Conservation (phyloP, 2,797 vertebrate species). For the Numenius phaeopus region DNA sequence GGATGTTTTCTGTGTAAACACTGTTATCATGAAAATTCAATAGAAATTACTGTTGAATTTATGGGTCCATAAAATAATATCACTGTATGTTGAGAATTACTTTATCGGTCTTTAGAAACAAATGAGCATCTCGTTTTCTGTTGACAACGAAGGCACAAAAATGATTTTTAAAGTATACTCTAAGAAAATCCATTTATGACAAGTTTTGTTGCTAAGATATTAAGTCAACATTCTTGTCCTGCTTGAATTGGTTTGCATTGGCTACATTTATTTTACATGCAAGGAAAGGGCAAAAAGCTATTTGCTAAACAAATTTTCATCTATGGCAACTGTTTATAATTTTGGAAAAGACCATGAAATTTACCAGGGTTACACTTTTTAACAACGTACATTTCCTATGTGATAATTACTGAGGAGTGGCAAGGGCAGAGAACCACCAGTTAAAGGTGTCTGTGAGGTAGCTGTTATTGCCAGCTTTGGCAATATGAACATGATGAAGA, state of each 20-base stretch:
- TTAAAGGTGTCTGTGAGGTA: accelerated
- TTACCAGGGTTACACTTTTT: not conserved
- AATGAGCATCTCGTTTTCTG: not conserved
- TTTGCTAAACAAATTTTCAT: not conserved
- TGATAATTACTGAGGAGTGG: not conserved
- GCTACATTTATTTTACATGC: not conserved
- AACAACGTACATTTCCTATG: not conserved
- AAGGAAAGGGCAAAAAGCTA: not conserved
- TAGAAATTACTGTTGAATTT: constrained; percentile 25
- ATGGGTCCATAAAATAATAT: not conserved
- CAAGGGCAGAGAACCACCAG: not conserved
- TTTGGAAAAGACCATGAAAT: not conserved
- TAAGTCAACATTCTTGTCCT: not conserved
- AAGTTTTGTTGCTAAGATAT: not conserved
- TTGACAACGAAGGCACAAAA: not conserved
- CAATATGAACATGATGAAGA: not conserved
- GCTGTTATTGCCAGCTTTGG: not conserved
- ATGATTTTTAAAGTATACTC: not conserved
- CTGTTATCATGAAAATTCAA: not conserved
- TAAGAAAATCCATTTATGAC: not conserved
- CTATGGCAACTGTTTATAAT: not conserved
- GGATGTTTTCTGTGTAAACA: not conserved
- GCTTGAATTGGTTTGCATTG: not conserved
- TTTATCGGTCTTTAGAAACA: not conserved
- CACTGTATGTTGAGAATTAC: not conserved